These are phyloP conservation scores for Carcinoscorpius rotundicauda DNA, from an alignment of 1,140 invertebrate genomes.

Conservation along the genomic window DNA sequence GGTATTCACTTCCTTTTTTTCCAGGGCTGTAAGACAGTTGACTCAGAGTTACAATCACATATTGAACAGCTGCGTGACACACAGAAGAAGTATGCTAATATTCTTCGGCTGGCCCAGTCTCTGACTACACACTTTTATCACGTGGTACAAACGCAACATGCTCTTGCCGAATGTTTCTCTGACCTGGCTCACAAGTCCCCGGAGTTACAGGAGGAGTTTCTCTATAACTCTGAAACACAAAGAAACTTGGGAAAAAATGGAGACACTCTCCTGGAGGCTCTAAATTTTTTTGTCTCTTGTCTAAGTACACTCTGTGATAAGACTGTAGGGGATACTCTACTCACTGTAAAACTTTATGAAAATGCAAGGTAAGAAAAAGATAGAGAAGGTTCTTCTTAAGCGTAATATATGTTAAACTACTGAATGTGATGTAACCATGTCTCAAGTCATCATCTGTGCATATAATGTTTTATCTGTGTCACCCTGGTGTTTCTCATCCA, in stretches of 20 bases:
- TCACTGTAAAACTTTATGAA: slow-evolving; percentile 88
- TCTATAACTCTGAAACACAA: slow-evolving; percentile 91
- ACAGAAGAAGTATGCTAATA: slow-evolving; percentile 83
- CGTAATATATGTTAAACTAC: too few species aligned
- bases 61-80: slow-evolving; percentile 85
- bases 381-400: too few species aligned
- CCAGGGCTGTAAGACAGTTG: slow-evolving; percentile 64
- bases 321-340: slow-evolving; percentile 90
- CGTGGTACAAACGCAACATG: slow-evolving; percentile 69
- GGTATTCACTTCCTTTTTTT: slow-evolving; percentile 19
- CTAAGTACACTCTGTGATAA: slow-evolving; percentile 91
- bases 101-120: slow-evolving; percentile 67
- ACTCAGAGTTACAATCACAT: slow-evolving; percentile 79
- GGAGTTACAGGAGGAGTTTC: slow-evolving; percentile 86
- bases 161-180: slow-evolving; percentile 80
- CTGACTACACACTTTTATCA: slow-evolving; percentile 78
- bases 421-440: too few species aligned
- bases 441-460: too few species aligned
- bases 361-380: slow-evolving; percentile 64
- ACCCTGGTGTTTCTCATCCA: too few species aligned
- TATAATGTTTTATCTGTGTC: too few species aligned
- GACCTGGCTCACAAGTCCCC: slow-evolving; percentile 88
- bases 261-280: slow-evolving; percentile 66
- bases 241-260: slow-evolving; percentile 86
- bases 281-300: slow-evolving; percentile 92